phyloP scores from a whole-genome alignment of 2,113 vertebrate species.

The Balaenoptera acutorostrata region DNA sequence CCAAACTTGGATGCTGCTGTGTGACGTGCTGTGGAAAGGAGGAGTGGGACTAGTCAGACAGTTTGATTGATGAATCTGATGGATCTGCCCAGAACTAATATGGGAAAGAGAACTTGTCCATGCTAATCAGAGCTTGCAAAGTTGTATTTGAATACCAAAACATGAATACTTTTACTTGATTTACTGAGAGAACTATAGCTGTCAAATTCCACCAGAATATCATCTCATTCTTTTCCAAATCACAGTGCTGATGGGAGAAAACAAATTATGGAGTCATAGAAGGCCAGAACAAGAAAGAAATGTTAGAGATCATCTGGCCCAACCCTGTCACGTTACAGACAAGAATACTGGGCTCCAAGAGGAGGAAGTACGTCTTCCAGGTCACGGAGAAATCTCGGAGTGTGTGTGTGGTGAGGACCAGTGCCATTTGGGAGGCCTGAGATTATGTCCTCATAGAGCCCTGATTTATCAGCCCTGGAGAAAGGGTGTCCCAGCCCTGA shows the following conservation, averaged over 20 bases:
- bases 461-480: background rate
- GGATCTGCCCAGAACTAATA: background rate
- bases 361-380: background rate
- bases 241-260: background rate
- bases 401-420: background rate
- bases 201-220: background rate
- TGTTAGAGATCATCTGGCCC: background rate
- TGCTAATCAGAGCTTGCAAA: background rate
- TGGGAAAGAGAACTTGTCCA: background rate
- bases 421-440: background rate
- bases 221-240: background rate
- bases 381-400: background rate
- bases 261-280: background rate
- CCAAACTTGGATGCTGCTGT: background rate
- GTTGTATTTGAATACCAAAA: background rate
- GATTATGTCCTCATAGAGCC: background rate
- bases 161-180: conserved; percentile 4
- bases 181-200: background rate
- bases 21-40: background rate
- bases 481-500: background rate
- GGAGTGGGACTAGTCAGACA: too few species aligned
- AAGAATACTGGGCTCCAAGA: background rate
- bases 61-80: background rate
- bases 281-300: background rate
- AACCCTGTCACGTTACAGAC: background rate